Evolutionary conservation across 2,888 invertebrate genomes (phyloP).

Genomic region (Drosophila vallismaia): DNA sequence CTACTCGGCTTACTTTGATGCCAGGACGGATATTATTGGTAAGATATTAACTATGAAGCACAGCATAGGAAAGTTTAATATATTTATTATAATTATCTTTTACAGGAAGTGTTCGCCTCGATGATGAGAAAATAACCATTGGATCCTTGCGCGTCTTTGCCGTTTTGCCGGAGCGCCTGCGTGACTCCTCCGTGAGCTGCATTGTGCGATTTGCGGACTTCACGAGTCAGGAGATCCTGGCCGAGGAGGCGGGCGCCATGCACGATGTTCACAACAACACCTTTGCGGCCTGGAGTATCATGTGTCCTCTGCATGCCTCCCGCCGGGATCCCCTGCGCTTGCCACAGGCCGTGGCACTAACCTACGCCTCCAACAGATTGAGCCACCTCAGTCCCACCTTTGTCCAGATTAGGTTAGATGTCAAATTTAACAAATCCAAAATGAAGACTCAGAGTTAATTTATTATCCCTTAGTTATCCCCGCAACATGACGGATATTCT

Average conservation of each 20-base stretch:
- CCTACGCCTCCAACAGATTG: constrained; percentile 73
- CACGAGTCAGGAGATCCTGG: constrained; percentile 66
- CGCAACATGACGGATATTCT: constrained; percentile 73
- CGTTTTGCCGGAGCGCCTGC: constrained; percentile 69
- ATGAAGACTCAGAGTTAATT: not conserved
- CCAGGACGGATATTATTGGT: constrained; percentile 78
- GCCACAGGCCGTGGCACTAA: constrained; percentile 80
- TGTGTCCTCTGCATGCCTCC: constrained; percentile 79
- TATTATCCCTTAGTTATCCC: constrained; percentile 66
- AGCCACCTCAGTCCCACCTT: constrained; percentile 81
- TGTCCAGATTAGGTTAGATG: constrained; percentile 79
- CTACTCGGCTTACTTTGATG: constrained; percentile 84
- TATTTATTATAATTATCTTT: no score
- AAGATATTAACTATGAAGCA: no score
- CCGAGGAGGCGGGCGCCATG: constrained; percentile 82
- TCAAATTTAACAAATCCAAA: not conserved
- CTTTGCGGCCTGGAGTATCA: constrained; percentile 83
- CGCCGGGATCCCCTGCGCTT: constrained; percentile 50
- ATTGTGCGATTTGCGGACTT: constrained; percentile 77
- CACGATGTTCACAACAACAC: constrained; percentile 84
- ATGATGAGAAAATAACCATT: constrained; percentile 47
- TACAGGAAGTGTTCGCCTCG: constrained; percentile 53
- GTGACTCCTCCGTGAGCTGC: constrained; percentile 70
- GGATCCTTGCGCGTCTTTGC: constrained; percentile 80
- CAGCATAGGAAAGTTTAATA: no score